Evolutionary conservation across 2,888 invertebrate genomes (phyloP).

Genomic region (Caenorhabditis zanzibari): DNA sequence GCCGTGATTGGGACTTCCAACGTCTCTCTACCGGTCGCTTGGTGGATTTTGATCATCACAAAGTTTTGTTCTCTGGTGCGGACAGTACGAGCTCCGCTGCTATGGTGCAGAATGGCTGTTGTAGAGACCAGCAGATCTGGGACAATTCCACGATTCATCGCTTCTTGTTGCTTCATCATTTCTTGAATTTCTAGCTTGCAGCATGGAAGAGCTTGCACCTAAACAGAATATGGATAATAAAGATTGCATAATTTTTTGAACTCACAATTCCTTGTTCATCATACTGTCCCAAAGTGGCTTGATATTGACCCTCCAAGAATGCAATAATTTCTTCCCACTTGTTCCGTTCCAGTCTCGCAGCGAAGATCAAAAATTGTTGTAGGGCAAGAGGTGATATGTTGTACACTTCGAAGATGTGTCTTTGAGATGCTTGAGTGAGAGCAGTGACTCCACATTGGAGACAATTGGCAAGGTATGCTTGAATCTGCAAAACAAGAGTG

Average conservation of each 20-base stretch:
- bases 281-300: not conserved
- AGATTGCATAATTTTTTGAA: not conserved
- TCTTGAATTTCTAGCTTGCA: slow-evolving; percentile 18
- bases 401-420: slow-evolving; percentile 19
- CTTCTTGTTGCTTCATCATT: slow-evolving; percentile 43
- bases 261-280: slow-evolving; percentile 11
- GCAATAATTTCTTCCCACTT: slow-evolving; percentile 22
- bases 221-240: not conserved
- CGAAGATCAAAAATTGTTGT: slow-evolving; percentile 22
- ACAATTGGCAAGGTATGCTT: slow-evolving; percentile 41
- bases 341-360: not conserved
- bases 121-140: slow-evolving; percentile 30
- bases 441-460: not conserved
- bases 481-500: slow-evolving; percentile 45
- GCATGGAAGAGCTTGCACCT: slow-evolving; percentile 31
- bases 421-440: not conserved
- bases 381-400: slow-evolving; percentile 7
- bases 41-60: slow-evolving; percentile 15
- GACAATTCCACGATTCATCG: slow-evolving; percentile 12
- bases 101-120: not conserved
- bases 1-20: not conserved
- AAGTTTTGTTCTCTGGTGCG: not conserved
- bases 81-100: slow-evolving; percentile 16
- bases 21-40: slow-evolving; percentile 15
- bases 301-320: slow-evolving; percentile 2